Evolutionary conservation across 2,113 vertebrate species (phyloP), one percentile per base, ranked within the genome.

Genomic region (Lasiurus borealis): DNA sequence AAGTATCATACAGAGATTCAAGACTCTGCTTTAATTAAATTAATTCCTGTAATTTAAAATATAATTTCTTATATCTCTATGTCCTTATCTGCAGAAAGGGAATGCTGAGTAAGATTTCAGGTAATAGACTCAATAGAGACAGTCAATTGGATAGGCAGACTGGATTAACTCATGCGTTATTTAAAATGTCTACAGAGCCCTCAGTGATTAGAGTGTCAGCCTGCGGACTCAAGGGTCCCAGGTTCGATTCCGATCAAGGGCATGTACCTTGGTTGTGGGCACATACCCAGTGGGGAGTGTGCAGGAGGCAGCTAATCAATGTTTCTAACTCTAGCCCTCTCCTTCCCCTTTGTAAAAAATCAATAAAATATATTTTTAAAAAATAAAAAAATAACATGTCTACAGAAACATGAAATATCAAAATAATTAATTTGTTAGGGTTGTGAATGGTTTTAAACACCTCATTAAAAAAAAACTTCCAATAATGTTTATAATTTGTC

Each of bases 401-500:
- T 57, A 87, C 1, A 76, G 62, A 85, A 68, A 78, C 36, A 91
- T 40, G 44, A 88, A 90, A 71, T 23, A 72, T 27, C 64, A 72
- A 11, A 76, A 48, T 78, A 82, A 34, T 44, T 83, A 72, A 85
- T 88, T 54, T 71, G 11, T 68, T 76, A 69, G 16, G 12, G 9
- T 85, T 1, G 14, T 46, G 23, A 92, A 16, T 68, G 21, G 19
- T 68, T 84, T 69, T 62, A 66, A 36, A 48, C 0, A 62, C 0
- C 3, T 8, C 10, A 25, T 82, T 83, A 8, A 34, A 76, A 88
- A 90, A 62, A 15, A n/a, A 66, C 14, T 68, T 92, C 31, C 25
- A 87, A 73, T 54, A 66, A 31, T 52, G 12, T 34, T 71, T 94
- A n/a, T 85, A 93, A 95, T 95, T 75, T 91, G 46, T 27, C 31